Evolutionary conservation across 1,140 invertebrate genomes (phyloP).

Genomic region (Brachionus plicatilis): DNA sequence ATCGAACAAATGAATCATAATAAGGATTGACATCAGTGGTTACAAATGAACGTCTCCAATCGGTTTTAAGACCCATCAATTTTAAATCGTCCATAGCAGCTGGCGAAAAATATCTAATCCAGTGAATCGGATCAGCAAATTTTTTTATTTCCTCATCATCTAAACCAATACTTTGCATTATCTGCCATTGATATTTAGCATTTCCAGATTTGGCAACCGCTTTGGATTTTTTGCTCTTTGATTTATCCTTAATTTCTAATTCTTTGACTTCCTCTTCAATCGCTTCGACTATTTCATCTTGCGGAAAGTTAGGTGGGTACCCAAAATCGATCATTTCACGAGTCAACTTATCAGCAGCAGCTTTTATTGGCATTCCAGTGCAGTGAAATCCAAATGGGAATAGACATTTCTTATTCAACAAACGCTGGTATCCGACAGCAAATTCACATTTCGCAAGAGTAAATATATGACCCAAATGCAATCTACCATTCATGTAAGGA

Average conservation of each 20-base stretch:
- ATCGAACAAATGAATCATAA: conserved; percentile 93
- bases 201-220: conserved; percentile 81
- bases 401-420: conserved; percentile 81
- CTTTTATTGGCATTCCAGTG: conserved; percentile 71
- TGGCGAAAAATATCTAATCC: conserved; percentile 86
- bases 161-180: conserved; percentile 88
- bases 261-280: conserved; percentile 51
- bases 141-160: conserved; percentile 80
- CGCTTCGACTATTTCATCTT: conserved; percentile 52
- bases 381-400: conserved; percentile 99
- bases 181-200: conserved; percentile 96
- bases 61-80: conserved; percentile 82
- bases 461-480: conserved; percentile 96
- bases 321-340: conserved; percentile 87
- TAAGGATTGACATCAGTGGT: conserved; percentile 97
- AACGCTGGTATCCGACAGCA: conserved; percentile 77
- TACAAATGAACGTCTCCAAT: conserved; percentile 93
- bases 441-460: conserved; percentile 96
- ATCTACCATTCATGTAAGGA: conserved; percentile 97
- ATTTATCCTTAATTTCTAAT: conserved; percentile 76
- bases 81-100: conserved; percentile 77
- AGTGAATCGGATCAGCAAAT: conserved; percentile 84
- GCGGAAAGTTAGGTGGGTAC: conserved; percentile 78
- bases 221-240: conserved; percentile 79
- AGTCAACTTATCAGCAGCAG: conserved; percentile 82